These are phyloP conservation scores for Hemaris fuciformis DNA, from an alignment of 2,888 invertebrate genomes.

Conservation along the genomic window DNA sequence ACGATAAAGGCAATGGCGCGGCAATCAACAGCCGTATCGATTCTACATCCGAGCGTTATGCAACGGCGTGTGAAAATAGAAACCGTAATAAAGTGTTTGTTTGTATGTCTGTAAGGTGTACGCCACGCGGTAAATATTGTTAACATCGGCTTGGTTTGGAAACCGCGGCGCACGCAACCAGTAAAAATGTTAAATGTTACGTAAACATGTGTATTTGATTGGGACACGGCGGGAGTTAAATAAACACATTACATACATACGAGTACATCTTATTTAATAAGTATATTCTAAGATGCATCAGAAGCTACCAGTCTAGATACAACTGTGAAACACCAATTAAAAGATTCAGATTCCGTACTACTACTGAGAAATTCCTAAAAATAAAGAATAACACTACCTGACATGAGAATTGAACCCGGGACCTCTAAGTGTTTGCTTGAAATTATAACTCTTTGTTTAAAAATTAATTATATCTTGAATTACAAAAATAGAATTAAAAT, in stretches of 20 bases:
- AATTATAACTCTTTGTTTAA: too few species aligned
- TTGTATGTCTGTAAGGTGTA: neutral
- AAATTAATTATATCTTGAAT: too few species aligned
- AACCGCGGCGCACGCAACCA: neutral
- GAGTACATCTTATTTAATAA: neutral
- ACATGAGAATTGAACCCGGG: too few species aligned
- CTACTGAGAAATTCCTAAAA: too few species aligned
- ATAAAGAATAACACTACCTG: too few species aligned
- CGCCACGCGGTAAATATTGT: neutral
- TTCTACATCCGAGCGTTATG: neutral
- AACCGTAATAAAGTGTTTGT: constrained; percentile 5
- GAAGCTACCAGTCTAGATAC: too few species aligned
- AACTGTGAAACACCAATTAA: too few species aligned
- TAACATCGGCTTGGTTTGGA: neutral
- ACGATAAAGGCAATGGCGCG: neutral
- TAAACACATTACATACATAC: neutral
- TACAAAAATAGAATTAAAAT: too few species aligned
- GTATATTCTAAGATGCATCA: neutral
- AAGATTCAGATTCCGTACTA: too few species aligned
- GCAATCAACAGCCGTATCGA: neutral
- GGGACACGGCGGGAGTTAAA: neutral
- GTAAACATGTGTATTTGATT: neutral
- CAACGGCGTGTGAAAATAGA: constrained; percentile 5
- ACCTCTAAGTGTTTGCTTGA: too few species aligned
- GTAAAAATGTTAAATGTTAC: neutral